These are phyloP conservation scores for Suncus etruscus DNA, from an alignment of 2,113 vertebrate genomes.

Conservation along the genomic window DNA sequence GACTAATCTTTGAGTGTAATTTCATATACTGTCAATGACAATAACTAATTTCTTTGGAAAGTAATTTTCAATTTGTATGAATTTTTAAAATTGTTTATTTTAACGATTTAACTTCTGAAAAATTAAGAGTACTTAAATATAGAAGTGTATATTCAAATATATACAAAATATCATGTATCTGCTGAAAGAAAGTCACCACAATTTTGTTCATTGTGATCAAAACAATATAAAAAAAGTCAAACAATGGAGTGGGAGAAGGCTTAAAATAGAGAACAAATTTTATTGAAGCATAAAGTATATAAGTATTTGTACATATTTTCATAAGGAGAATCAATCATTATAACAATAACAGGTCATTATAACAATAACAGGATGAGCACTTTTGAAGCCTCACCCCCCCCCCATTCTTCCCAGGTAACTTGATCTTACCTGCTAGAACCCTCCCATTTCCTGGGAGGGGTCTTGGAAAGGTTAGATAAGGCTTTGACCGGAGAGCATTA, in stretches of 20 bases:
- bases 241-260: background rate
- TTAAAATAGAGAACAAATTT: background rate
- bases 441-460: too few relatives aligned
- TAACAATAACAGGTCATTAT: background rate
- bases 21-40: background rate
- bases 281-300: background rate
- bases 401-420: too few relatives aligned
- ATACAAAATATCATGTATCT: background rate
- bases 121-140: background rate
- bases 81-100: slow-evolving; percentile 12
- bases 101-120: slow-evolving; percentile 52
- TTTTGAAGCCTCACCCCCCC: too few relatives aligned
- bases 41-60: slow-evolving; percentile 44
- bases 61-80: slow-evolving; percentile 38
- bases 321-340: background rate
- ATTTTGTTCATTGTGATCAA: background rate
- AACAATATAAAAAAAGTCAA: slow-evolving; percentile 32
- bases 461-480: too few relatives aligned
- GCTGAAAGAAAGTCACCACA: slow-evolving; percentile 38
- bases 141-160: background rate
- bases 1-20: slow-evolving; percentile 47
- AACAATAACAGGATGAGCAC: background rate
- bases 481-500: too few relatives aligned
- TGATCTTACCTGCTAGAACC: too few relatives aligned
- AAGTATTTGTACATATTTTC: background rate